Base-by-base conservation (phyloP, 2,888 invertebrate species). In the Dryococelus australis region DNA sequence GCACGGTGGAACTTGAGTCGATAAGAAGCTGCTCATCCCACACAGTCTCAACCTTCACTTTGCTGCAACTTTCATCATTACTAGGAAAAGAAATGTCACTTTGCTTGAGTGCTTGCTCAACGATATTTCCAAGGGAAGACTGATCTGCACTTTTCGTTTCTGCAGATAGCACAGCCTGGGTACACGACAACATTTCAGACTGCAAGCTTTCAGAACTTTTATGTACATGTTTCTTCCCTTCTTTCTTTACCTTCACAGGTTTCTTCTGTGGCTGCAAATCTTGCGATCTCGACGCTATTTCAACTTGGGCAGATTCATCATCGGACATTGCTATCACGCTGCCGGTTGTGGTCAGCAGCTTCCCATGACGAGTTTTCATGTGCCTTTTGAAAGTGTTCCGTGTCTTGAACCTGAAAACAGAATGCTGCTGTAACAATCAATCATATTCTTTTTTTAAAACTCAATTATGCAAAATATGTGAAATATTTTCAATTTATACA, bases 331-430 rank as follows among this genome's bases (percentile, higher is more conserved):
- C 91, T 16, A 93, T 90, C 20, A 93, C 91, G 86, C 93, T 93
- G 35, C 94, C 94, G 16, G 92, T 92, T 12, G 93, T 93, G 8
- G 94, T 94, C 43, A 94, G 91, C 43, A 94, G 92, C 91, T 94
- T 94, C 10, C 94, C 93, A 89, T 94, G 94, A 4, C 94, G 91
- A 8, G 94, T 94, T 90, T 93, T 93, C 88, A 94, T 91, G 90
- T 94, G 94, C 3, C 94, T 92, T 90, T 94, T 94, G 91, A 94
- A 94, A 0, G 94, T 94, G 90, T 94, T 94, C 51, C 94, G 92
- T 0, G 94, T 94, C 91, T 94, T 94, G 90, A 94, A 94, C 90
- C 94, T 93, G 88, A 16, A 87, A 89, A 27, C 20, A 87, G 27
- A 65, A n/a, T 8, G 16, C 20, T 65, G 8, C 20, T 65, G 65